phyloP scores from a whole-genome alignment of 1,140 invertebrate genomes.

The Plectrocnemia conspersa region DNA sequence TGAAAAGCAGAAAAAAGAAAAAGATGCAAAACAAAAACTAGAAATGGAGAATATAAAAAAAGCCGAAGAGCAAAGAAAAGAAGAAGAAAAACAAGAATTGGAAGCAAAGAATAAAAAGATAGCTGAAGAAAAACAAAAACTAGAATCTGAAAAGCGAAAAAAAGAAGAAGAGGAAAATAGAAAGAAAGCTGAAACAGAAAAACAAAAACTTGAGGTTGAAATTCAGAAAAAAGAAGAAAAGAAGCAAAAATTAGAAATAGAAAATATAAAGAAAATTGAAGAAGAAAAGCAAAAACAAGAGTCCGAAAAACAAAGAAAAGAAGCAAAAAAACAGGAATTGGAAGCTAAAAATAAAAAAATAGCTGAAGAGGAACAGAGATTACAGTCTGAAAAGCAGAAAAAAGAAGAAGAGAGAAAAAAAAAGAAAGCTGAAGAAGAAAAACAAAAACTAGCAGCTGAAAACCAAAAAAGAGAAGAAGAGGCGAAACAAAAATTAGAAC shows the following conservation, averaged over 20 bases:
- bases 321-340: constrained; percentile 38
- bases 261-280: constrained; percentile 23
- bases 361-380: constrained; percentile 36
- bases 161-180: constrained; percentile 16
- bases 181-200: constrained; percentile 27
- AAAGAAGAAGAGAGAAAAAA: constrained; percentile 18
- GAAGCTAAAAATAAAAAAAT: too few species aligned
- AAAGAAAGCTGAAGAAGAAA: constrained; percentile 23
- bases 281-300: constrained; percentile 8
- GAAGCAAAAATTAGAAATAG: background rate
- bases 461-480: constrained; percentile 10
- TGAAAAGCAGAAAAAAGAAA: constrained; percentile 33
- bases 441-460: constrained; percentile 15
- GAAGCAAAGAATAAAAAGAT: constrained; percentile 30
- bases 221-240: constrained; percentile 31
- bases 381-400: constrained; percentile 17
- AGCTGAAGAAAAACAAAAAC: constrained; percentile 24
- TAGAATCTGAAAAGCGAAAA: constrained; percentile 23
- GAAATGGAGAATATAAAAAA: constrained; percentile 13
- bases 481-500: constrained; percentile 29
- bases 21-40: constrained; percentile 19
- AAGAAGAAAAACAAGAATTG: constrained; percentile 13
- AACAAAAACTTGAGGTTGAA: constrained; percentile 31
- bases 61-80: constrained; percentile 14
- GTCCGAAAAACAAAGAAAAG: constrained; percentile 1